Evolutionary conservation across 2,113 vertebrate genomes (phyloP), one percentile per base, ranked within the genome.

Genomic region (Hypanus sabinus): DNA sequence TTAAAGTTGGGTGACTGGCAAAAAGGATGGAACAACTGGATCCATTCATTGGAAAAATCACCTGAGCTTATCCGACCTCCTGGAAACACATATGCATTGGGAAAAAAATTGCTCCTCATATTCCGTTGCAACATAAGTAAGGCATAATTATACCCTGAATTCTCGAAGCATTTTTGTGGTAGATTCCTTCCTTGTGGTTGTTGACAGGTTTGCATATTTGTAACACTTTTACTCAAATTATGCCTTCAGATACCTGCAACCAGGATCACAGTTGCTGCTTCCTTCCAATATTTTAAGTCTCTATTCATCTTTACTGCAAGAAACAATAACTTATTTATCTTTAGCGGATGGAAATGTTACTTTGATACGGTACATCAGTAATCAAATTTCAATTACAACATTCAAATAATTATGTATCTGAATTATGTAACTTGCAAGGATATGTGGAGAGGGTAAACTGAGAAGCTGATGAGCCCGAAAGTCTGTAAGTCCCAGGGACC

Each of bases 1-100:
- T 98, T 97, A 55, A 98, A 97, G 83, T 71, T 95, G 0, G 97
- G 97, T 9, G 94, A 94, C 38, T 87, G 12, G 0, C 92, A 87
- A 62, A 97, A 96, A 4, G 96, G 94, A 18, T 95, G 95, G 76
- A 98, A 98, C 24, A 99, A 92, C 6, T 96, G 95, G 91, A 97
- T 77, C 98, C 98, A 99, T 3, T 98, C 98, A 0, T 95, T 94
- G 0, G 98, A 97, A 94, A 98, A 96, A 94, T 99, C 98, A 0
- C 98, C 97, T 0, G 97, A 33, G 1, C 98, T 97, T 83, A 96
- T 94, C 60, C 96, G 46, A 0, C 98, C 98, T 0, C 98, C 98
- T 0, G 98, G 98, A 94, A 99, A 99, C 94, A 99, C 98, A 38
- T 98, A 96, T 0, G 98, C 98, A 14, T 96, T 95, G 3, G 98